Percentiles rank a stretch among this genome's conserved stretches.
These are phyloP conservation scores for Nomada goodeniana DNA, from an alignment of 2,888 invertebrate genomes.

Conservation along the genomic window DNA sequence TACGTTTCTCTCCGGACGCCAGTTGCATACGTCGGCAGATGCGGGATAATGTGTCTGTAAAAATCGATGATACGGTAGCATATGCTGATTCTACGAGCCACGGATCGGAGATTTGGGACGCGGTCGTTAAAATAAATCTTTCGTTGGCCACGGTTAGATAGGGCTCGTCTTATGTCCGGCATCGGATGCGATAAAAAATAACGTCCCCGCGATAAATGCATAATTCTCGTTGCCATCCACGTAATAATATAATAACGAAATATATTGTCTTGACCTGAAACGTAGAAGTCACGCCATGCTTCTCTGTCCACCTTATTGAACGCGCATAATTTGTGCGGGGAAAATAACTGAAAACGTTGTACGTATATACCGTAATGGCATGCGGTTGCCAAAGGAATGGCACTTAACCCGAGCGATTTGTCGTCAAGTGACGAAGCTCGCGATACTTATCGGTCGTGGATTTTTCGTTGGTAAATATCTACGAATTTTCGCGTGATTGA, in stretches of 20 bases:
- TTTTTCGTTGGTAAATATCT: not conserved
- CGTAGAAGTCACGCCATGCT: conserved; percentile 80
- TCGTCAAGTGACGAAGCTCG: conserved; percentile 39
- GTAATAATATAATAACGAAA: conserved; percentile 81
- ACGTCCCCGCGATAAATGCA: conserved; percentile 60
- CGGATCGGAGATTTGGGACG: conserved; percentile 47
- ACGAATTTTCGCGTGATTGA: not conserved
- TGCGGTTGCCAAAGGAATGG: conserved; percentile 28
- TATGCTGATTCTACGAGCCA: conserved; percentile 69
- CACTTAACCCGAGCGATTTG: conserved; percentile 39
- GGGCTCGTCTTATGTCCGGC: conserved; percentile 37
- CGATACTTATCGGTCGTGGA: conserved; percentile 17
- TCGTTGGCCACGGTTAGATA: conserved; percentile 40
- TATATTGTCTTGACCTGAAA: conserved; percentile 82
- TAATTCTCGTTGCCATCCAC: conserved; percentile 57
- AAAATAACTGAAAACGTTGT: conserved; percentile 50
- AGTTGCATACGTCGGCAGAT: conserved; percentile 68
- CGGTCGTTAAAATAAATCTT: conserved; percentile 55
- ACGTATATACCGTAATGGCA: conserved; percentile 15
- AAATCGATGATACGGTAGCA: conserved; percentile 80
- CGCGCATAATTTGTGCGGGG: conserved; percentile 67
- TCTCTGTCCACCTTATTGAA: conserved; percentile 76
- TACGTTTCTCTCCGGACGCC: conserved; percentile 15
- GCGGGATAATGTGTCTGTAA: conserved; percentile 67
- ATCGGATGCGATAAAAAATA: conserved; percentile 55